Percentiles rank a stretch among this genome's conserved stretches.
Conservation (phyloP, 2,797 vertebrate genomes). For the Echeneis naucrates region DNA sequence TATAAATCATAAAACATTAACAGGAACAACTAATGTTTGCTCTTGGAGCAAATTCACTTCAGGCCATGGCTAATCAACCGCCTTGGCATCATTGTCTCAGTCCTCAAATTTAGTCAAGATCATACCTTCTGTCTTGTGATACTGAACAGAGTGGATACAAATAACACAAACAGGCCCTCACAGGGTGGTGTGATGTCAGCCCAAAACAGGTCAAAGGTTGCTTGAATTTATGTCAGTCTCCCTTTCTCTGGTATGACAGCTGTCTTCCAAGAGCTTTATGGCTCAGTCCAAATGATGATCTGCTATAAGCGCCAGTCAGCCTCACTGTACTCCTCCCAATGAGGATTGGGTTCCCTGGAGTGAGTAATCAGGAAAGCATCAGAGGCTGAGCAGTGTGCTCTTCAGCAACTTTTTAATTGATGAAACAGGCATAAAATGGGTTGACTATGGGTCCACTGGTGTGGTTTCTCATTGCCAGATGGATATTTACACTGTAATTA, state of each 20-base stretch:
- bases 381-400: conserved; percentile 6
- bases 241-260: conserved; percentile 18
- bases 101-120: conserved; percentile 9
- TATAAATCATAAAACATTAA: conserved; percentile 24
- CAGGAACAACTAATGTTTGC: neutral
- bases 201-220: conserved; percentile 30
- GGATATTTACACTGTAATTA: neutral
- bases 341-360: conserved; percentile 8
- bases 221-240: neutral
- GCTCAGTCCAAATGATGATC: conserved; percentile 22
- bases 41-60: neutral
- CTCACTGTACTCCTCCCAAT: neutral
- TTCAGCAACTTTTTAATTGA: conserved; percentile 13
- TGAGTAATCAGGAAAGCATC: conserved; percentile 29
- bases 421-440: neutral
- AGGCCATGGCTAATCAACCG: neutral
- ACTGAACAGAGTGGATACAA: neutral
- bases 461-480: neutral
- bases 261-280: conserved; percentile 14
- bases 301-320: conserved; percentile 4
- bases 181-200: neutral
- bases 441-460: neutral
- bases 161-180: neutral
- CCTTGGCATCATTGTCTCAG: conserved; percentile 4
- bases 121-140: neutral